Base-by-base conservation (phyloP, 2,888 invertebrate species). In the Choristoneura rosaceana region DNA sequence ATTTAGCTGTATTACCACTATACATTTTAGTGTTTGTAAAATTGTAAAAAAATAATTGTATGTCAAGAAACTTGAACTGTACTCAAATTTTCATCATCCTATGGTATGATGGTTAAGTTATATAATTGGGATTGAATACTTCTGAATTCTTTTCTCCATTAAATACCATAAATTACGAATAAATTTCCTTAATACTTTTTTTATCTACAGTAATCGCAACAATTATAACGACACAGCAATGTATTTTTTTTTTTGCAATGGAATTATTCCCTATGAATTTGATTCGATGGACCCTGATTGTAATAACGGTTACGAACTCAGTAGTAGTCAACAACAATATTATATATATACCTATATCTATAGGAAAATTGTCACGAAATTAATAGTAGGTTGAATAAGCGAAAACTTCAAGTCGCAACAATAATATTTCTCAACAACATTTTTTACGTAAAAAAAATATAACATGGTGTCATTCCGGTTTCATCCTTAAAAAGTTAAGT, bases 401-500 rank as follows among this genome's bases (percentile, higher is more conserved):
- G 17, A 17, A 52, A 52, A 52, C 8, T n/a, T 14, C 25, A 25
- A 17, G 50, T 52, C 50, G 50, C 50, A 7, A 50, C 12, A 12
- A 34, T 34, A 43, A 43, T 12, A 43, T 10, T 43, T 43, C 10
- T 43, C 43, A 43, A 2, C 15, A 15, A 5, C 17, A 15, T 17
- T 52, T 52, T 52, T 17, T 15, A 47, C 7, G 50, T 52, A 17
- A 17, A n/a, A 52, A 52, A 52, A 52, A 15, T 15, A 12, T 33
- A 55, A 17, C 10, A 55, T 14, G 12, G 43, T n/a, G n/a, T 62
- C 38, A 14, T 45, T 69, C 34, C 63, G 45, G 47, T 47, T n/a
- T 47, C 38, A 41, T 59, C 55, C 25, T 38, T 17, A 58, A 60
- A 60, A 9, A 47, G 8, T n/a, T 70, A 47, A 52, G 15, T 25